Evolutionary conservation across 2,113 vertebrate genomes (phyloP).

Genomic region (Saiga tatarica): DNA sequence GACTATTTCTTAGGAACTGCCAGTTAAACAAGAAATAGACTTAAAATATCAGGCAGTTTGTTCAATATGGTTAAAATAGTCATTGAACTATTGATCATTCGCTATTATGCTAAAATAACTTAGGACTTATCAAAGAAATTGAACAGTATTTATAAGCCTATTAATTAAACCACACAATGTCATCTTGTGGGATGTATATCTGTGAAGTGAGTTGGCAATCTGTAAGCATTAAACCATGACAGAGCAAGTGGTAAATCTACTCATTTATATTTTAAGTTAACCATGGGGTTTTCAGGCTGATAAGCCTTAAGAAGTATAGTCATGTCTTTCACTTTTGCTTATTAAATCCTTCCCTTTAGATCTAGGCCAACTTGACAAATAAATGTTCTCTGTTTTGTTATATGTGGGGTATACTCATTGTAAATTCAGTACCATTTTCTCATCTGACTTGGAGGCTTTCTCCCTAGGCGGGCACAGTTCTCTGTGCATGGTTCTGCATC

Average conservation of each 20-base stretch:
- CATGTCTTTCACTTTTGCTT: not conserved
- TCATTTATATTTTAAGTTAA: conserved; percentile 17
- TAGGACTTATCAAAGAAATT: not conserved
- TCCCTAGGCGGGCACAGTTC: not conserved
- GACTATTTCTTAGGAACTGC: not conserved
- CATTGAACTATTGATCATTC: conserved; percentile 16
- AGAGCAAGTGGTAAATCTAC: not conserved
- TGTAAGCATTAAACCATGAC: not conserved
- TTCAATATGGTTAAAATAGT: not conserved
- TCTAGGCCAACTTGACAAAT: not conserved
- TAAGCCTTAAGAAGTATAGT: not conserved
- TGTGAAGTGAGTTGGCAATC: not conserved
- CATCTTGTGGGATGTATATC: not conserved
- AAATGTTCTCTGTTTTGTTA: not conserved
- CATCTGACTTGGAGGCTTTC: not conserved
- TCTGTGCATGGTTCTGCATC: not conserved
- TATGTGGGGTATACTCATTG: not conserved
- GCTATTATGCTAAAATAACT: not conserved
- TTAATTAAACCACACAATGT: not conserved
- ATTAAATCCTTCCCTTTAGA: conserved; percentile 10
- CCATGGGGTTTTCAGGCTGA: not conserved
- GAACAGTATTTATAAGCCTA: not conserved
- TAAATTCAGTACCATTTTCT: not conserved
- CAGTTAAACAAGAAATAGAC: not conserved
- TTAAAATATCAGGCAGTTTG: not conserved